A percentile compares a stretch with the other conserved stretches of the same genome.
phyloP scores from a whole-genome alignment of 2,888 invertebrate genomes.

The Tinea trinotella region DNA sequence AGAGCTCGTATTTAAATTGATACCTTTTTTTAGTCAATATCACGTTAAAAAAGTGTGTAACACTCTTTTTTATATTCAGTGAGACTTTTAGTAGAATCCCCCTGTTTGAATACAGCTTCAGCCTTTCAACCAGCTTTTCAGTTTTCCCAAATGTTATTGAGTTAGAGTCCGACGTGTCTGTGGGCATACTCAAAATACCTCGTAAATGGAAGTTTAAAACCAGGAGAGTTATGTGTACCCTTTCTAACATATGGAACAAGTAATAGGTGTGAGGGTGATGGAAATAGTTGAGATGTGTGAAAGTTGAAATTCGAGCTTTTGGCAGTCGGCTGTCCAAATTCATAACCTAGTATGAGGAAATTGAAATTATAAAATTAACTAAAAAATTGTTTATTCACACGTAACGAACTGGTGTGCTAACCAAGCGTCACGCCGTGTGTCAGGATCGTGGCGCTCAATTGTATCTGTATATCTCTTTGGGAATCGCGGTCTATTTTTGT shows the following conservation, averaged over 20 bases:
- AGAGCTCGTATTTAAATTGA: too few species aligned
- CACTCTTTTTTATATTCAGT: background rate
- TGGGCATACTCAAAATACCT: background rate
- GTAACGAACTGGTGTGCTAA: too few species aligned
- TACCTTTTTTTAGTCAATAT: too few species aligned
- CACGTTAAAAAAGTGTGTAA: too few species aligned
- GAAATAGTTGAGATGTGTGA: background rate
- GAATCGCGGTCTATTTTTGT: too few species aligned
- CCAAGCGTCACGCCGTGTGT: too few species aligned
- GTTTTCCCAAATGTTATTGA: constrained; percentile 14
- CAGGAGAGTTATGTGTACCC: background rate
- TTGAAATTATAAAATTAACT: too few species aligned
- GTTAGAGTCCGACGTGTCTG: constrained; percentile 11
- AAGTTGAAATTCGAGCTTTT: background rate
- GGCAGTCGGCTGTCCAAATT: too few species aligned
- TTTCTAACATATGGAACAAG: background rate
- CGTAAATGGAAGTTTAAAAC: background rate
- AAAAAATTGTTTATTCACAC: too few species aligned
- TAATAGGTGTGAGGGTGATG: background rate
- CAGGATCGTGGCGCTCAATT: too few species aligned
- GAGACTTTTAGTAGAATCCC: background rate
- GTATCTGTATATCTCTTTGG: too few species aligned
- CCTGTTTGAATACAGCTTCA: constrained; percentile 14
- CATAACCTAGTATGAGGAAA: too few species aligned
- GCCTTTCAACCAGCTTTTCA: constrained; percentile 11